phyloP scores from a whole-genome alignment of 2,797 vertebrate species.

The Cossypha niveicapilla region DNA sequence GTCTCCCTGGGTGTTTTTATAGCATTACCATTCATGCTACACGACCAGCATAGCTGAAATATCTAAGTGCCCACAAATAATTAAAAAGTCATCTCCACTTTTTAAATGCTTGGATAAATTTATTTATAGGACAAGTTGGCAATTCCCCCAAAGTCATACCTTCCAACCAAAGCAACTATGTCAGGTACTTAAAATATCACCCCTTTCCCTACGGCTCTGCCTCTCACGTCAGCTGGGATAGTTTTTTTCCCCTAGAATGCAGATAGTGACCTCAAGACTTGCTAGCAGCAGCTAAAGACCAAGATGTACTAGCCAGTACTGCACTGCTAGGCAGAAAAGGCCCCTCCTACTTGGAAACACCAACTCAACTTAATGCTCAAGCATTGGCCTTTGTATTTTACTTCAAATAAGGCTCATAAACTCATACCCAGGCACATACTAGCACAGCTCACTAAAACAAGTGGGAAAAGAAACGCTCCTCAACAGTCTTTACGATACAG shows the following conservation, averaged over 20 bases:
- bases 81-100: constrained; percentile 33
- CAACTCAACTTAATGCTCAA: background rate
- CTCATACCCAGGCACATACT: background rate
- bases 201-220: background rate
- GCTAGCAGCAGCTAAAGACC: background rate
- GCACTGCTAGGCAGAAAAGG: background rate
- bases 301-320: background rate
- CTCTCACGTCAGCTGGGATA: background rate
- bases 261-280: background rate
- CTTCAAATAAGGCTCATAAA: background rate
- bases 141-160: background rate
- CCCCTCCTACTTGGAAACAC: background rate
- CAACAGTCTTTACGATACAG: background rate
- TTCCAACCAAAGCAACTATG: background rate
- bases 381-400: background rate
- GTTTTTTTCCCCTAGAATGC: background rate
- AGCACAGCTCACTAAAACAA: background rate
- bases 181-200: background rate
- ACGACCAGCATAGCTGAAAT: background rate
- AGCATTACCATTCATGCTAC: background rate
- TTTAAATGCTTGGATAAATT: constrained; percentile 20
- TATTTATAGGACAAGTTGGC: constrained; percentile 20
- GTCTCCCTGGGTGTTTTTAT: background rate
- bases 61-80: constrained; percentile 6
- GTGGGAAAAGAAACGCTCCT: background rate